These are phyloP conservation scores for Lacerta bilineata DNA, from an alignment of 2,797 vertebrate species.

Conservation along the genomic window DNA sequence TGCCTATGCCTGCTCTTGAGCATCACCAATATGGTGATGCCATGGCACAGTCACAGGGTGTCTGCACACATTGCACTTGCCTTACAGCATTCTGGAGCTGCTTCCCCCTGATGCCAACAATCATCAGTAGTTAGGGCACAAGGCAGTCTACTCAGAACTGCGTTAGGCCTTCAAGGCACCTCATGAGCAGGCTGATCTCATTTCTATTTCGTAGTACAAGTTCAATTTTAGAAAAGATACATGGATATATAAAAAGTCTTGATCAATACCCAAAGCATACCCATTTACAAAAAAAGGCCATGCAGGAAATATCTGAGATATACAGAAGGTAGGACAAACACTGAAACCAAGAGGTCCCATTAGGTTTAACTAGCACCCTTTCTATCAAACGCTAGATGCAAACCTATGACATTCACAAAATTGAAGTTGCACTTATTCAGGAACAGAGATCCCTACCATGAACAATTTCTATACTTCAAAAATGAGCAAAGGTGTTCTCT, in stretches of 20 bases:
- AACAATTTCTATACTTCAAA: background rate
- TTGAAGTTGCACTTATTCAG: background rate
- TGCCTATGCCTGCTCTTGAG: too few species aligned
- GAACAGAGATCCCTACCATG: background rate
- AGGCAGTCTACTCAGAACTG: background rate
- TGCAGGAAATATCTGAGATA: background rate
- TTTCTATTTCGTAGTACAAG: background rate
- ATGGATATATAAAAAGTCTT: background rate
- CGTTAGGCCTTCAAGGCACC: background rate
- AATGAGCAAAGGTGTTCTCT: background rate
- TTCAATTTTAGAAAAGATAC: background rate
- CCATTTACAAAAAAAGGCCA: too few species aligned
- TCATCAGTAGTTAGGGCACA: background rate
- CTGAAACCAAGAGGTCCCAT: background rate
- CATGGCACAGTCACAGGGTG: background rate
- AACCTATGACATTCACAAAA: background rate
- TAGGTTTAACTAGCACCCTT: background rate
- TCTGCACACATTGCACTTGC: background rate
- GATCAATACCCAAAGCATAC: background rate
- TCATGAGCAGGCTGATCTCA: background rate
- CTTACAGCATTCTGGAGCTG: background rate
- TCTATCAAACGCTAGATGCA: background rate
- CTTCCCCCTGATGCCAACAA: background rate
- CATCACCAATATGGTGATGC: background rate
- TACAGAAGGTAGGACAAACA: background rate